Evolutionary conservation across 2,113 vertebrate species (phyloP).

Genomic region (Lagopus muta): DNA sequence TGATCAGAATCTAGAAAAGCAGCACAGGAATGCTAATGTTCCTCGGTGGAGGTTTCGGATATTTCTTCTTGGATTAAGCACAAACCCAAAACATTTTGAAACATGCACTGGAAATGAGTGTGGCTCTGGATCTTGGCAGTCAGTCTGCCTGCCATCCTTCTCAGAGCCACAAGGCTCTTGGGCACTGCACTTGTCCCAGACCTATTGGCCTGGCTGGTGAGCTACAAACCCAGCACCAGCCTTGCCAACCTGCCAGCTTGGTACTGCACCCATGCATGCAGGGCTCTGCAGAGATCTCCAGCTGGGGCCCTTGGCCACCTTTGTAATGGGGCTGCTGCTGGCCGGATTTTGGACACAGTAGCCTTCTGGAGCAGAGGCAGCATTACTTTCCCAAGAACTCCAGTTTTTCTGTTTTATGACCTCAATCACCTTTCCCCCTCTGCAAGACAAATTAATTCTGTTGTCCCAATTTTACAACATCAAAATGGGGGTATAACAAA

Average conservation of each 20-base stretch:
- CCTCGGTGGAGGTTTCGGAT: neutral
- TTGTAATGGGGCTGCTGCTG: neutral
- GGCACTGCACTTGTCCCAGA: neutral
- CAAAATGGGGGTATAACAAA: slow-evolving; percentile 33
- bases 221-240: neutral
- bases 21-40: neutral
- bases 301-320: neutral
- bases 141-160: neutral
- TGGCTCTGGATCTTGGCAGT: neutral
- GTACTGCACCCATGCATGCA: rapidly evolving
- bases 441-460: slow-evolving; percentile 33
- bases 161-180: neutral
- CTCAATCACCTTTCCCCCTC: neutral
- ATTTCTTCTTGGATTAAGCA: neutral
- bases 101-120: neutral
- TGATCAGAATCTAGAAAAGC: neutral
- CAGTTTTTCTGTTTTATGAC: neutral
- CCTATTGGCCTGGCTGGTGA: rapidly evolving
- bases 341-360: neutral
- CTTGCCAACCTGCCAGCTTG: rapidly evolving
- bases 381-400: neutral
- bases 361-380: neutral
- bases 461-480: neutral
- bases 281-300: neutral
- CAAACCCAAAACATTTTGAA: slow-evolving; percentile 36